These are phyloP conservation scores for Altica lythri DNA, from an alignment of 2,888 invertebrate species.

Conservation along the genomic window DNA sequence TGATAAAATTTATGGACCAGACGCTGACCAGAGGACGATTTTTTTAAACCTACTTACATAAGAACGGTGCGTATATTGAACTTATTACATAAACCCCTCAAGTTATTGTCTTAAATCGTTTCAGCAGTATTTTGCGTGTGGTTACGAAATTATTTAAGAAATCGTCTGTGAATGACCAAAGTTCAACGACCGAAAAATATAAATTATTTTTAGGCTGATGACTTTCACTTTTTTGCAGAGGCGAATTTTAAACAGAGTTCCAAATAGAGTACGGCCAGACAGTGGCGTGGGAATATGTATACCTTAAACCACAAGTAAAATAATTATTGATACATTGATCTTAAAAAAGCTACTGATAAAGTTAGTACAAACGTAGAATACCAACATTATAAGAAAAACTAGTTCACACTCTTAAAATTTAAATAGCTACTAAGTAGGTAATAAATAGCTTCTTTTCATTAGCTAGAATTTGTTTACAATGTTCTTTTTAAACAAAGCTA, in stretches of 20 bases:
- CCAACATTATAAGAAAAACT: no score
- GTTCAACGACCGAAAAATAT: conserved; percentile 52
- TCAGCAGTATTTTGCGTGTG: conserved; percentile 42
- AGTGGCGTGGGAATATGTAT: conserved; percentile 3
- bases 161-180: conserved; percentile 46
- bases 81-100: conserved; percentile 38
- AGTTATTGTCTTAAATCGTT: conserved; percentile 38
- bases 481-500: no score
- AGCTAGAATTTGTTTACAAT: no score
- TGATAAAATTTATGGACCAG: conserved; percentile 23
- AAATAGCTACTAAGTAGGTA: no score
- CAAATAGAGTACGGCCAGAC: conserved; percentile 14
- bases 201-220: conserved; percentile 50
- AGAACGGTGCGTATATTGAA: conserved; percentile 35
- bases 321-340: no score
- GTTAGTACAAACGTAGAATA: no score
- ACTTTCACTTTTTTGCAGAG: conserved; percentile 58
- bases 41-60: conserved; percentile 24
- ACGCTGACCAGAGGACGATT: conserved; percentile 12
- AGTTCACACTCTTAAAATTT: no score
- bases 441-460: no score
- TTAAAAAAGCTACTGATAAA: no score
- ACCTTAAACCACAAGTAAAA: no score
- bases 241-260: conserved; percentile 46
- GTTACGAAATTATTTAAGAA: conserved; percentile 50